Evolutionary conservation across 2,113 vertebrate genomes (phyloP), one percentile per base, ranked within the genome.

Genomic region (Nipponia nippon): DNA sequence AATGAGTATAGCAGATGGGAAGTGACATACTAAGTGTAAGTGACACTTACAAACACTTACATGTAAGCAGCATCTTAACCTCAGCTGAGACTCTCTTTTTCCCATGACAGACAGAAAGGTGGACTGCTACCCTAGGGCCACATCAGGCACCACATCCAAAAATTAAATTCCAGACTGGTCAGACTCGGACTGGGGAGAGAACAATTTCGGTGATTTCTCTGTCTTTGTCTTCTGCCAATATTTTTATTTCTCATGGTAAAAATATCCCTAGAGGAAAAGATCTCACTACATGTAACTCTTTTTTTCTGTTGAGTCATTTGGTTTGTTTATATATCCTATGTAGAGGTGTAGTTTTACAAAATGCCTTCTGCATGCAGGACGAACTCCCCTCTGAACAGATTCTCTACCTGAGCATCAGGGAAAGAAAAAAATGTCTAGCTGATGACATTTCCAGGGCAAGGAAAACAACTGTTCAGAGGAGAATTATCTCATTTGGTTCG

Each of bases 401-500:
- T 56, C 75, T 63, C 83, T 44, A 96, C 95, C 96, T 96, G 95
- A 86, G 95, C 84, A 85, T 69, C 87, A 83, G 46, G 53, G 61
- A 87, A 88, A 79, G 66, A 91, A 95, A 93, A 3, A 80, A 86
- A 78, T 50, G 67, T 52, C 46, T 22, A 40, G 63, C 71, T 75
- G 63, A 72, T 87, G 88, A 92, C 63, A 83, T 84, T 71, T 81
- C 95, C 94, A 97, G 95, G 96, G 71, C 94, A 96, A 96, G 72
- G 66, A 85, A 79, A 92, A 71, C 47, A 50, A 59, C 79, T 34
- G 67, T 73, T 90, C 40, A 32, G 69, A 77, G 40, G 40, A 95
- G 72, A 96, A 88, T 83, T 56, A 94, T 86, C 95, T 96, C 82
- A 93, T 96, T 86, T 93, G 72, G 17, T 94, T 78, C 0, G 0